A percentile compares a stretch with the other conserved stretches of the same genome.
phyloP scores from a whole-genome alignment of 92 coral and sea anemone species.

The Anthopleura xanthogrammica region DNA sequence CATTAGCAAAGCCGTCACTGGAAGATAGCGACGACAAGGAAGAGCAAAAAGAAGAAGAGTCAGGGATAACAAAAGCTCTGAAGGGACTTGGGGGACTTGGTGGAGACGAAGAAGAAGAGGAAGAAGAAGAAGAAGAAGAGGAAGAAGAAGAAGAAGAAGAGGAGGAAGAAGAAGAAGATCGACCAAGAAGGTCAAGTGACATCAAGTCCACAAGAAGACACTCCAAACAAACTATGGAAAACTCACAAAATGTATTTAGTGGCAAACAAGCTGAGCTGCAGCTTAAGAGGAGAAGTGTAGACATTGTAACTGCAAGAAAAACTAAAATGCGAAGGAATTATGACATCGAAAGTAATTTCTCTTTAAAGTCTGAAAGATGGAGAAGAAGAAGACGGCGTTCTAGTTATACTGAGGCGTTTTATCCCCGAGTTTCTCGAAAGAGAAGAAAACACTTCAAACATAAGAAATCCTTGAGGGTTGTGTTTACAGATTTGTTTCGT shows the following conservation, averaged over 20 bases:
- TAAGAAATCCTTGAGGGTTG: conserved; percentile 1
- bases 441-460: neutral
- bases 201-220: neutral
- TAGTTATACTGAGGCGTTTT: neutral
- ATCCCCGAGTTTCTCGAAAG: neutral
- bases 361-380: neutral
- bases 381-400: neutral
- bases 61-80: neutral
- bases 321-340: neutral
- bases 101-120: conserved; percentile 31
- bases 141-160: conserved; percentile 11
- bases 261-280: neutral
- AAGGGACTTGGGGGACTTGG: conserved; percentile 8
- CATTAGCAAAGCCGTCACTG: conserved; percentile 39
- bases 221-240: neutral
- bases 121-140: conserved; percentile 24
- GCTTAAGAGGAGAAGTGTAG: neutral
- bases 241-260: neutral
- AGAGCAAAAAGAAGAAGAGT: conserved; percentile 20
- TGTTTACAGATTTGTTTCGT: conserved; percentile 17
- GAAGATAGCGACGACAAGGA: conserved; percentile 29
- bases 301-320: neutral
- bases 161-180: conserved; percentile 2
- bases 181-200: neutral
- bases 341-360: neutral